Evolutionary conservation across 2,888 invertebrate genomes (phyloP).

Genomic region (Leucoptera coffeella): DNA sequence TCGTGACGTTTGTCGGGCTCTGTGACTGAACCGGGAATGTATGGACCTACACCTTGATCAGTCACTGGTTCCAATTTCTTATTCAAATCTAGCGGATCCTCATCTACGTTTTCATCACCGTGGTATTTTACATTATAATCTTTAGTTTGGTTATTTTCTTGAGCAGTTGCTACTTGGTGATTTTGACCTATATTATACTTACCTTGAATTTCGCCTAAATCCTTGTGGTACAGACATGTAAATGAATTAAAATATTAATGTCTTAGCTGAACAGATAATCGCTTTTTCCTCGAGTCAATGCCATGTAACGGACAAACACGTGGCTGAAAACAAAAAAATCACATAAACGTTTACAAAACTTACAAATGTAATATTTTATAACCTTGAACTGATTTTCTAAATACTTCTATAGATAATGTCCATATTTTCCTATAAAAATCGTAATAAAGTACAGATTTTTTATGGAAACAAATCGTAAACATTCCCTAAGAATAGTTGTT

Average conservation of each 20-base stretch:
- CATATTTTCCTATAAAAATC: too few species aligned
- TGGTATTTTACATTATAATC: conserved; percentile 5
- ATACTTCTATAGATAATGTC: too few species aligned
- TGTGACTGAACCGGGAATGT: conserved; percentile 52
- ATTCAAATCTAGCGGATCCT: conserved; percentile 22
- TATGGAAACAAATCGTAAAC: too few species aligned
- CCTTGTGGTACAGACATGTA: conserved; percentile 44
- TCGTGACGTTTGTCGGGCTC: conserved; percentile 43
- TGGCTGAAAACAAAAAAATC: conserved; percentile 1
- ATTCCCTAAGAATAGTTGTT: too few species aligned
- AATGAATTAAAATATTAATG: conserved; percentile 13
- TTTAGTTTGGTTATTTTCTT: conserved; percentile 6
- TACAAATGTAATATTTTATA: too few species aligned
- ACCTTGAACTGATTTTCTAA: too few species aligned
- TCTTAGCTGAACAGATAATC: conserved; percentile 4
- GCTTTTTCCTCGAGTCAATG: conserved; percentile 1
- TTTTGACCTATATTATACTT: too few species aligned
- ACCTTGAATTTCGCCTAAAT: too few species aligned
- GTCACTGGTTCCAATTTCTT: conserved; percentile 22
- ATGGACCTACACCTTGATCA: conserved; percentile 28
- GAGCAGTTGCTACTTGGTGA: background rate
- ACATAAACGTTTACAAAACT: too few species aligned
- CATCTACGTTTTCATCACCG: conserved; percentile 7
- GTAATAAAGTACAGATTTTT: too few species aligned
- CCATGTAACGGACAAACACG: conserved; percentile 1